A percentile compares a stretch with the other conserved stretches of the same genome.
These are phyloP conservation scores for Pachliopta kotzebuea DNA, from an alignment of 2,888 invertebrate genomes.

Conservation along the genomic window DNA sequence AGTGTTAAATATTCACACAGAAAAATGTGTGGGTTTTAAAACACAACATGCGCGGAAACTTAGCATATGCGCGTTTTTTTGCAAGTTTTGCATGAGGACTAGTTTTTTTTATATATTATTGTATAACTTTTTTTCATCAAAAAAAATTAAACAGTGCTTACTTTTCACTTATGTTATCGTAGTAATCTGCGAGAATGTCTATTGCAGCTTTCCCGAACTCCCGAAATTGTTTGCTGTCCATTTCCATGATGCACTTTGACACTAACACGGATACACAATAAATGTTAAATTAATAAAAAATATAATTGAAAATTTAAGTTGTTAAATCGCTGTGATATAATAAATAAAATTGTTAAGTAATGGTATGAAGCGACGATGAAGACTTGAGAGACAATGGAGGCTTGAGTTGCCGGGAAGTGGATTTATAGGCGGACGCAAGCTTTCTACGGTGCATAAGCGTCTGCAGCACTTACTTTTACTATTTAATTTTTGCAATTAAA, in stretches of 20 bases:
- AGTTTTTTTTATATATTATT: too few species aligned
- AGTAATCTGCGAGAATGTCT: conserved; percentile 95
- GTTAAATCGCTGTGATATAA: too few species aligned
- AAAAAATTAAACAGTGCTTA: conserved; percentile 50
- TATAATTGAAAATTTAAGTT: neutral
- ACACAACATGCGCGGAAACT: too few species aligned
- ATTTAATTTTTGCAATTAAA: neutral
- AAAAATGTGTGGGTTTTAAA: too few species aligned
- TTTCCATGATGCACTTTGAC: conserved; percentile 53
- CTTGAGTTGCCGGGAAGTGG: conserved; percentile 49
- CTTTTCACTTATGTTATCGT: conserved; percentile 90
- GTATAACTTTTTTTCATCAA: too few species aligned
- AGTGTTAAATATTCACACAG: too few species aligned
- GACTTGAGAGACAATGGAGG: conserved; percentile 67
- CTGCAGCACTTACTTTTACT: conserved; percentile 20
- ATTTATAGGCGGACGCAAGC: conserved; percentile 64
- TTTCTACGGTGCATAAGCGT: conserved; percentile 56
- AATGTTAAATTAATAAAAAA: conserved; percentile 16
- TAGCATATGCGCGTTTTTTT: too few species aligned
- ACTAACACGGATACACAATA: conserved; percentile 16
- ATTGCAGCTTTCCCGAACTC: conserved; percentile 93
- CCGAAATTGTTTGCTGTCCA: conserved; percentile 89
- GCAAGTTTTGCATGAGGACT: too few species aligned
- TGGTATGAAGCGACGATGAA: conserved; percentile 51
- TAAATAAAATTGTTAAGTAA: neutral